These are phyloP conservation scores for Zophobas morio DNA, from an alignment of 1,140 invertebrate genomes.

Conservation along the genomic window DNA sequence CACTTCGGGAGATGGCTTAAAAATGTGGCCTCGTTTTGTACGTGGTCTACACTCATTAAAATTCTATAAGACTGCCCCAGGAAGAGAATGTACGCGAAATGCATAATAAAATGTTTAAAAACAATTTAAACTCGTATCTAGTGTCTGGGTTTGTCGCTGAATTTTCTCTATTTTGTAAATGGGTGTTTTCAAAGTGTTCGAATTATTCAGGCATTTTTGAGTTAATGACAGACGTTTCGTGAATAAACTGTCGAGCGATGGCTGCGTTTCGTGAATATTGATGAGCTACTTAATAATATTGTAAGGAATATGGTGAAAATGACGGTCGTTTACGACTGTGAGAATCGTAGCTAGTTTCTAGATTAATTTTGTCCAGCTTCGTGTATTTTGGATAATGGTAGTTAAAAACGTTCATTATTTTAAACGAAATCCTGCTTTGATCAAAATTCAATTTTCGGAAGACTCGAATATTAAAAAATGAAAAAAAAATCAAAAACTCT, in stretches of 20 bases:
- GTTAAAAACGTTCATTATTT: too few relatives aligned
- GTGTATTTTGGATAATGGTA: too few relatives aligned
- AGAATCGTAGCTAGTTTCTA: too few relatives aligned
- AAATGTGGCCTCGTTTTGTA: background rate
- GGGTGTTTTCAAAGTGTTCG: constrained; percentile 7
- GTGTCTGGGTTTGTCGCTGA: background rate
- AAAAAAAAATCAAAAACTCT: too few relatives aligned
- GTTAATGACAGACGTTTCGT: constrained; percentile 11
- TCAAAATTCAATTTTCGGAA: too few relatives aligned
- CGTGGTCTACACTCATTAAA: background rate
- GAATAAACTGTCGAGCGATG: constrained; percentile 13
- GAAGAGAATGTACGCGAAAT: background rate
- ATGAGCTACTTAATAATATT: constrained; percentile 10
- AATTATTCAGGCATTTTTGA: constrained; percentile 6
- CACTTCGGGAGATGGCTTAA: background rate
- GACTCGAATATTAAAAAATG: too few relatives aligned
- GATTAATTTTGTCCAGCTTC: too few relatives aligned
- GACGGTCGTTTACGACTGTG: too few relatives aligned
- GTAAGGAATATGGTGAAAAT: too few relatives aligned
- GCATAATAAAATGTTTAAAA: background rate
- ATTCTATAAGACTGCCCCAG: background rate
- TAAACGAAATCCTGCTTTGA: too few relatives aligned
- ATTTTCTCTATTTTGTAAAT: background rate
- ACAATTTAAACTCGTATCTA: too few relatives aligned
- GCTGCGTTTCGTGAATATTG: constrained; percentile 27